These are phyloP conservation scores for Halisarca cf. caerulea DNA, from an alignment of 37 sponge, comb jelly and placozoan genomes.

Conservation along the genomic window DNA sequence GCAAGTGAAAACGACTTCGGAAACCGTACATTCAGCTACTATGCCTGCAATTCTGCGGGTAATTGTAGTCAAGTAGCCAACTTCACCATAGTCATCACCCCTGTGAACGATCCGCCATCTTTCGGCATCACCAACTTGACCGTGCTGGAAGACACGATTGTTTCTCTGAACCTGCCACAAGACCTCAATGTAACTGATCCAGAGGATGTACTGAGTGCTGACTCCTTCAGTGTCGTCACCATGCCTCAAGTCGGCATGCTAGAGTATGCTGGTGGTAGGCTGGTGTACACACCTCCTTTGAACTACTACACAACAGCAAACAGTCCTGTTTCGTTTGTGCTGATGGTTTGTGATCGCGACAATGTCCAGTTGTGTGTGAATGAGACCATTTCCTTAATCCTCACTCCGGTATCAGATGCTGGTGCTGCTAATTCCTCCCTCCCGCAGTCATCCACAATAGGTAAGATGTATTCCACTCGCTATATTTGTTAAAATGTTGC, in stretches of 20 bases:
- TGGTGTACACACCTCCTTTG: constrained; percentile 50
- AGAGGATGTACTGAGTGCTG: constrained; percentile 63
- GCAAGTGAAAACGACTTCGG: constrained; percentile 63
- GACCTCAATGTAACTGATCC: constrained; percentile 72
- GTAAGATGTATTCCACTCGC: too few species aligned
- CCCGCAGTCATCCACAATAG: too few species aligned
- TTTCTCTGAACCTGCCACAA: constrained; percentile 48
- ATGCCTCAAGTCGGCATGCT: constrained; percentile 47
- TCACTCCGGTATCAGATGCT: constrained; percentile 23
- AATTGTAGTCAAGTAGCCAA: constrained; percentile 47
- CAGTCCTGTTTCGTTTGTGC: constrained; percentile 32
- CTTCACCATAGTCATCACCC: constrained; percentile 49
- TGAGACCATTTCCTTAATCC: constrained; percentile 44
- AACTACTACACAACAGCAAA: constrained; percentile 38
- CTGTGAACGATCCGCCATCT: constrained; percentile 76
- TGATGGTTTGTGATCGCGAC: constrained; percentile 77
- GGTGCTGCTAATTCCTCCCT: background rate
- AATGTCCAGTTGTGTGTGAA: constrained; percentile 46
- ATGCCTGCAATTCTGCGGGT: constrained; percentile 67
- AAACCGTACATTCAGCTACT: constrained; percentile 45
- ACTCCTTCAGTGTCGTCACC: constrained; percentile 54
- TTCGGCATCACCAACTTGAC: constrained; percentile 62
- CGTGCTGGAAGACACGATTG: constrained; percentile 56
- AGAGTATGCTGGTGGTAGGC: constrained; percentile 42
- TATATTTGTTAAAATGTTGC: too few species aligned